Evolutionary conservation across 2,888 invertebrate genomes (phyloP).

Genomic region (Tinea semifulvella): DNA sequence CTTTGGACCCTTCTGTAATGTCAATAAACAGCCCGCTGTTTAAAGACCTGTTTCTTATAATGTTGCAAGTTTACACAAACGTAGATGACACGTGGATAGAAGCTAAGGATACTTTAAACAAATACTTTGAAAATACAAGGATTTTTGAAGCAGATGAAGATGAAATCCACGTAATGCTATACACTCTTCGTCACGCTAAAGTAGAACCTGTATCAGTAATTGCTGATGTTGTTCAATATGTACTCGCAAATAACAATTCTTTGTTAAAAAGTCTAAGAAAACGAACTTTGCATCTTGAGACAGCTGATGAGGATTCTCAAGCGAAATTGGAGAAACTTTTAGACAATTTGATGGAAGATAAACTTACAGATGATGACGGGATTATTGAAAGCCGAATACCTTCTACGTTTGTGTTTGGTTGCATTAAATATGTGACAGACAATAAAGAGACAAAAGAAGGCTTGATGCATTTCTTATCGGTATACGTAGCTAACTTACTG

Average conservation of each 20-base stretch:
- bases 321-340: constrained; percentile 42
- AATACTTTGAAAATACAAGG: constrained; percentile 68
- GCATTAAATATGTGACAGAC: constrained; percentile 41
- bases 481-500: constrained; percentile 62
- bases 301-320: constrained; percentile 37
- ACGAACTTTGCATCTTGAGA: constrained; percentile 45
- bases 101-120: constrained; percentile 61
- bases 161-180: constrained; percentile 75
- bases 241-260: constrained; percentile 38
- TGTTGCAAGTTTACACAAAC: constrained; percentile 61
- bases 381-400: constrained; percentile 50
- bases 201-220: constrained; percentile 39
- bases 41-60: constrained; percentile 61
- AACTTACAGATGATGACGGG: constrained; percentile 34
- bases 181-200: constrained; percentile 48
- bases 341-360: constrained; percentile 45
- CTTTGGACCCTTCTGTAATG: constrained; percentile 54
- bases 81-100: constrained; percentile 51
- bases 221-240: constrained; percentile 44
- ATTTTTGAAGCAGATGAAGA: constrained; percentile 71
- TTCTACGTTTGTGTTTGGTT: constrained; percentile 51
- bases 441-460: constrained; percentile 42
- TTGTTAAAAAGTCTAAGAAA: constrained; percentile 39
- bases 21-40: constrained; percentile 63
- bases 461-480: constrained; percentile 46